phyloP scores from a whole-genome alignment of 2,888 invertebrate species.

The Doris montereyensis region DNA sequence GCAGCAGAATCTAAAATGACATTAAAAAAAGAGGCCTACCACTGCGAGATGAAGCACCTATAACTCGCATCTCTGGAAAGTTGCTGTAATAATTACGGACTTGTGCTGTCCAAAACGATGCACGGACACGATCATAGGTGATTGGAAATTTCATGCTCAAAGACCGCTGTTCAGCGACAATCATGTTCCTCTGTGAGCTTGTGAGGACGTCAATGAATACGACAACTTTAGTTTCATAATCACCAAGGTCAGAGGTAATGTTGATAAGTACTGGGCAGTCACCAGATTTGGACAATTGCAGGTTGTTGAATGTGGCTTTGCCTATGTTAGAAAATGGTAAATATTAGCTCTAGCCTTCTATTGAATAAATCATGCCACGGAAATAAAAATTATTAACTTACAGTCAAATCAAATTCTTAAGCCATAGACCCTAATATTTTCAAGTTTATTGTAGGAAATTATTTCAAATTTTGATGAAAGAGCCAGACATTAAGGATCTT shows the following conservation, averaged over 20 bases:
- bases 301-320: conserved; percentile 37
- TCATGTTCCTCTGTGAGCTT: background rate
- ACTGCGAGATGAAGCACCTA: background rate
- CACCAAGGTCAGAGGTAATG: background rate
- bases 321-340: background rate
- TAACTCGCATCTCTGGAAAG: conserved; percentile 22
- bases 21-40: too few species aligned
- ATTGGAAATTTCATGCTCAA: background rate
- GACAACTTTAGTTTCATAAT: background rate
- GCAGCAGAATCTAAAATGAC: too few species aligned
- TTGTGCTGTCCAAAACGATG: background rate
- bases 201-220: background rate
- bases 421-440: too few species aligned
- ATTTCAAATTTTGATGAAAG: too few species aligned
- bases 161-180: background rate
- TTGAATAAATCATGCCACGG: too few species aligned
- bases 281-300: conserved; percentile 1
- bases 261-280: background rate
- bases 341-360: too few species aligned
- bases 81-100: background rate
- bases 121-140: background rate
- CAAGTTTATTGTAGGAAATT: too few species aligned
- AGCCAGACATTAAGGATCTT: too few species aligned
- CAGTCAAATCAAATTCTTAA: too few species aligned
- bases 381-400: too few species aligned